phyloP scores from a whole-genome alignment of 1,140 invertebrate genomes.

The Drosophila repleta region DNA sequence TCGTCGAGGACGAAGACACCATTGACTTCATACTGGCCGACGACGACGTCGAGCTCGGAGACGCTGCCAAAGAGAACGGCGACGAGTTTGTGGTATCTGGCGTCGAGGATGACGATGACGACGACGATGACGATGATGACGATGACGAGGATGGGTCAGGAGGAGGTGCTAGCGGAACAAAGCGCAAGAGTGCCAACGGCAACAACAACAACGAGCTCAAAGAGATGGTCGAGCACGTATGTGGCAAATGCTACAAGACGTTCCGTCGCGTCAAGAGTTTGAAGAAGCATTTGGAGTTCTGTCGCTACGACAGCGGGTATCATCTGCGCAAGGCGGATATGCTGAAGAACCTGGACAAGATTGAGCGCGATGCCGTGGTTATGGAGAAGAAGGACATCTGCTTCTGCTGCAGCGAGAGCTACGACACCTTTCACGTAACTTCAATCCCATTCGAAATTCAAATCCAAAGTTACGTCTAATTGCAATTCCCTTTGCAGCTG shows the following conservation, averaged over 20 bases:
- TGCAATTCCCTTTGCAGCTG: constrained; percentile 41
- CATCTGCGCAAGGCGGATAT: constrained; percentile 78
- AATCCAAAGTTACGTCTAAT: neutral
- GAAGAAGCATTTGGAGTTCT: constrained; percentile 80
- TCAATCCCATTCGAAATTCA: neutral
- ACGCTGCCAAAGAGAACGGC: constrained; percentile 36
- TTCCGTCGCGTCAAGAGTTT: constrained; percentile 73
- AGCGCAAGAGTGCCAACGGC: constrained; percentile 4
- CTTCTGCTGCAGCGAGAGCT: constrained; percentile 81
- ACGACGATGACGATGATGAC: constrained; percentile 50
- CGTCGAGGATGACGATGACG: constrained; percentile 35
- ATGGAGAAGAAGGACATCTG: constrained; percentile 82
- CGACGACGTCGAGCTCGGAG: constrained; percentile 47
- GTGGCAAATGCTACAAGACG: constrained; percentile 81
- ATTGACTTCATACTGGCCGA: constrained; percentile 75
- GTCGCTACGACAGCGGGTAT: constrained; percentile 78
- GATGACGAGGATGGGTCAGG: constrained; percentile 37
- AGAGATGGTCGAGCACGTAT: constrained; percentile 81
- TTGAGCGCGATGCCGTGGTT: constrained; percentile 75
- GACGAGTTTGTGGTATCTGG: constrained; percentile 54
- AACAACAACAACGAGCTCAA: constrained; percentile 45
- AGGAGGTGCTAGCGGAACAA: constrained; percentile 6
- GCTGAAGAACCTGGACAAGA: constrained; percentile 81
- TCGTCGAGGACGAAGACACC: constrained; percentile 62
- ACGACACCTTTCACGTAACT: constrained; percentile 81